phyloP scores from a whole-genome alignment of 2,797 vertebrate species.

The Malurus leucopterus region DNA sequence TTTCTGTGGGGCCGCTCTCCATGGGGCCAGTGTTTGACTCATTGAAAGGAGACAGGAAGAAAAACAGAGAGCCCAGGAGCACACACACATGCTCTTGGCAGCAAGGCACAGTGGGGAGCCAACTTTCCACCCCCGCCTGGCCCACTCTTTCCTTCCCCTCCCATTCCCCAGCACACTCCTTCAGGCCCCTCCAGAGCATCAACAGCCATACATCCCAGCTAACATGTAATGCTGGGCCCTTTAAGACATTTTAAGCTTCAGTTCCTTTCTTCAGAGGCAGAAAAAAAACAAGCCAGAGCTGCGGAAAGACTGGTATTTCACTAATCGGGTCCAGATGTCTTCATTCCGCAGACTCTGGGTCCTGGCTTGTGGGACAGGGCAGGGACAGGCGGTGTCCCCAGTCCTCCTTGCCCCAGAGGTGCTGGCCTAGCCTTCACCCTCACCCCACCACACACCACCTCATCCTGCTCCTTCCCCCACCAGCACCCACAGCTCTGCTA shows the following conservation, averaged over 20 bases:
- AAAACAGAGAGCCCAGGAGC: slow-evolving; percentile 27
- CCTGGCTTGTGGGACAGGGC: not conserved
- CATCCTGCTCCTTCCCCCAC: not conserved
- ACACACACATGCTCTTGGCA: slow-evolving; percentile 49
- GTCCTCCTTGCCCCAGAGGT: not conserved
- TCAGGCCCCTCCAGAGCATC: not conserved
- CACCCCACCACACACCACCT: not conserved
- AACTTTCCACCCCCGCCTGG: slow-evolving; percentile 38
- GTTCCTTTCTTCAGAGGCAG: slow-evolving; percentile 39
- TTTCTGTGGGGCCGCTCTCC: slow-evolving; percentile 1
- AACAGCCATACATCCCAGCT: not conserved
- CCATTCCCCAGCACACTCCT: slow-evolving; percentile 5
- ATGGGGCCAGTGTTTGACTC: slow-evolving; percentile 19
- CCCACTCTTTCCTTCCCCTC: not conserved
- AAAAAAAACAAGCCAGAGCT: slow-evolving; percentile 38
- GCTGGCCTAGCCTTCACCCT: not conserved
- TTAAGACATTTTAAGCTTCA: slow-evolving; percentile 46
- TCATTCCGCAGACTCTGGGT: not conserved
- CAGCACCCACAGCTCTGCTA: not conserved
- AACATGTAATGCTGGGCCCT: slow-evolving; percentile 18
- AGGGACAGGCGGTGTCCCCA: not conserved
- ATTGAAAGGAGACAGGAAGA: not conserved
- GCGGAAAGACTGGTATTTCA: slow-evolving; percentile 57
- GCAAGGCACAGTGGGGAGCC: slow-evolving; percentile 14
- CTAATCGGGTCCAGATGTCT: slow-evolving; percentile 69